Base-by-base conservation (phyloP, 1,140 invertebrate species). In the Oedothorax gibbosus region DNA sequence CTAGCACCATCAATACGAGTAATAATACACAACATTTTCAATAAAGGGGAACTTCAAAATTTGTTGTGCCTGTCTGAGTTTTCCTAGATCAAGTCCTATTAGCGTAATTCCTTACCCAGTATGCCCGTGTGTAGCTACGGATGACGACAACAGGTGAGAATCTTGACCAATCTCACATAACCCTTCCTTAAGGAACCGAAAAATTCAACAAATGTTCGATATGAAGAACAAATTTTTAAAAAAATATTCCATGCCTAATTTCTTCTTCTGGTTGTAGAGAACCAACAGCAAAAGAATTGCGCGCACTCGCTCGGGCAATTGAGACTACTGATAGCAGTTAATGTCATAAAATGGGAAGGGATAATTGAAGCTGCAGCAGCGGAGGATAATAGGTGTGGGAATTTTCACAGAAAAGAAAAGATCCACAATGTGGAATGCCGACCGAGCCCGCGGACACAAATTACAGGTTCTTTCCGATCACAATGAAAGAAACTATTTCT, bases 381-480 rank as follows among this genome's bases (percentile, higher is more conserved):
- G 57, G 49, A 57, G 18, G 50, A 81, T 71, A 82, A 73, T 73
- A 82, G 80, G 57, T 82, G 80, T 73, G 80, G 79, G 80, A 82
- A 71, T 53, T 79, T 82, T 82, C 68, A 64, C 21, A 18, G 69
- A 73, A 64, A 73, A 82, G 69, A 82, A 82, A 82, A 82, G 80
- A 82, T 64, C 65, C 57, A 7, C 21, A 20, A 7, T 53, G 11
- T 71, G 80, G 80, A 82, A 82, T 82, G 80, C 53, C 65, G 35
- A 7, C 20, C 51, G 35, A 73, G 56, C 80, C 80, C 18, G 80
- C 68, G 80, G 80, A 73, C 80, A 82, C 68, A 82, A 82, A 82
- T 82, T 82, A 82, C 80, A 73, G 80, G 80, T 82, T 82, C 68
- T 65, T 80, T 81, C 49, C 56, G 69, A 56, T 82, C 80, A 82